These are phyloP conservation scores for Mirounga angustirostris DNA, from an alignment of 2,113 vertebrate species.

Conservation along the genomic window DNA sequence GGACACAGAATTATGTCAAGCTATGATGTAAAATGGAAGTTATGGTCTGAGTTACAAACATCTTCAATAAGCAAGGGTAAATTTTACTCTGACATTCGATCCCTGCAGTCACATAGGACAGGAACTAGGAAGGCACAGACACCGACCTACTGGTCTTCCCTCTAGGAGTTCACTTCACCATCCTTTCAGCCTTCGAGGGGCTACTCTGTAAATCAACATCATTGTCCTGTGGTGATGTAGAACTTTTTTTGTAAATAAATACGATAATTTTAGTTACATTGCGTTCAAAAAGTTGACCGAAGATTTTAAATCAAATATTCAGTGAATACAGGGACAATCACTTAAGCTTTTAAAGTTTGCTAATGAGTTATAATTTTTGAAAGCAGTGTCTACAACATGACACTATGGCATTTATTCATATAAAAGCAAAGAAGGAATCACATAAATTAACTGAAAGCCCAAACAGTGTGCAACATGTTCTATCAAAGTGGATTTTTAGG, in stretches of 20 bases:
- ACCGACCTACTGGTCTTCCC: not conserved
- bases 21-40: not conserved
- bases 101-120: not conserved
- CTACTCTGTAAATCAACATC: not conserved
- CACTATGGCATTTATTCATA: not conserved
- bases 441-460: not conserved
- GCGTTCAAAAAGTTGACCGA: not conserved
- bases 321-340: not conserved
- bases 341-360: not conserved
- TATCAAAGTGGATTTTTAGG: not conserved
- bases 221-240: not conserved
- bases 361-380: not conserved
- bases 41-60: not conserved
- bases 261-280: not conserved
- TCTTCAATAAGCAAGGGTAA: not conserved
- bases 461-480: not conserved
- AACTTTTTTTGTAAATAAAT: not conserved
- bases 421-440: not conserved
- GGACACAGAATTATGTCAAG: not conserved
- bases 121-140: no score
- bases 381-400: not conserved
- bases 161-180: not conserved
- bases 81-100: not conserved
- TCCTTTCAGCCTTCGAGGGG: not conserved
- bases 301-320: not conserved